Evolutionary conservation across 2,797 vertebrate genomes (phyloP).

Genomic region (Pipistrellus pipistrellus): DNA sequence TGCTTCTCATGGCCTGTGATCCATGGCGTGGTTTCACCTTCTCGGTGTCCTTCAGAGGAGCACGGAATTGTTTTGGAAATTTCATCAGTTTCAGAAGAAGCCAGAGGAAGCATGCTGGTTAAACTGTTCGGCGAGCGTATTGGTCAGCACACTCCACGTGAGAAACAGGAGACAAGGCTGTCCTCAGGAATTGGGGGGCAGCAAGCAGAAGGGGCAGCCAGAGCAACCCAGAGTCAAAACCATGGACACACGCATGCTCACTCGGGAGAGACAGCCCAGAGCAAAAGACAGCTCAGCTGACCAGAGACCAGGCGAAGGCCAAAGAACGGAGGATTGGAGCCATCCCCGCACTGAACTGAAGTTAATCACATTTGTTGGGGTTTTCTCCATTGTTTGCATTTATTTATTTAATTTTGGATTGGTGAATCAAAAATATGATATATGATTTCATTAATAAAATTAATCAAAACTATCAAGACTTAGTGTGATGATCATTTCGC

Average conservation of each 20-base stretch:
- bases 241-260: background rate
- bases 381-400: background rate
- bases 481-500: background rate
- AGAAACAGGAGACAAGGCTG: background rate
- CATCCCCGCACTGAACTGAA: accelerated
- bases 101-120: background rate
- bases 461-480: background rate
- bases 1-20: background rate
- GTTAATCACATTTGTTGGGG: background rate
- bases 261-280: background rate
- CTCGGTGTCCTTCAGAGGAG: conserved; percentile 20
- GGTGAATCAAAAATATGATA: background rate
- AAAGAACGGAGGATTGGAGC: background rate
- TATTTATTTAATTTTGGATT: background rate
- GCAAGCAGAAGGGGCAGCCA: background rate
- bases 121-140: background rate
- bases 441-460: background rate
- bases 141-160: background rate
- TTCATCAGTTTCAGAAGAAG: conserved; percentile 24
- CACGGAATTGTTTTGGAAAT: background rate
- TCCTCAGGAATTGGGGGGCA: background rate
- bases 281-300: background rate
- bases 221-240: background rate
- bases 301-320: background rate
- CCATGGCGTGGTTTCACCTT: background rate